These are phyloP conservation scores for Istiophorus platypterus DNA, from an alignment of 2,113 vertebrate genomes.

Conservation along the genomic window DNA sequence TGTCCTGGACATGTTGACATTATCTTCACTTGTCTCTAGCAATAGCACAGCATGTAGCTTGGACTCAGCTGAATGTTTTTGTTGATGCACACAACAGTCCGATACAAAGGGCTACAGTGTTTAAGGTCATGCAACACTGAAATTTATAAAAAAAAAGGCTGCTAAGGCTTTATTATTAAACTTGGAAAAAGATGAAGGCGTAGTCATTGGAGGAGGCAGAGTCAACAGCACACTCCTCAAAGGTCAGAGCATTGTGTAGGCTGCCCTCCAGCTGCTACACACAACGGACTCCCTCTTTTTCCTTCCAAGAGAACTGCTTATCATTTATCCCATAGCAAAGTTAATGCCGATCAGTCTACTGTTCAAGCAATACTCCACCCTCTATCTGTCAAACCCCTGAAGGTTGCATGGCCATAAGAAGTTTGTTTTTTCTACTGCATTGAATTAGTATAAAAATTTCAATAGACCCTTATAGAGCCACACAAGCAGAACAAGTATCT, in stretches of 20 bases:
- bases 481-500: background rate
- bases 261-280: constrained; percentile 21
- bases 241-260: constrained; percentile 52
- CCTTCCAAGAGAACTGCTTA: background rate
- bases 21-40: constrained; percentile 24
- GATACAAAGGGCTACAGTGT: background rate
- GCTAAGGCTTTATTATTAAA: constrained; percentile 28
- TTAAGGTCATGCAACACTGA: constrained; percentile 23
- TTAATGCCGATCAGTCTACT: constrained; percentile 11
- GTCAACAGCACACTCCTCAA: constrained; percentile 33
- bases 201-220: constrained; percentile 11
- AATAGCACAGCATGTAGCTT: constrained; percentile 8
- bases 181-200: constrained; percentile 33
- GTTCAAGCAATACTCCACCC: background rate
- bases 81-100: background rate
- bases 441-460: background rate
- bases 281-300: background rate
- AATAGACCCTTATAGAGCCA: background rate
- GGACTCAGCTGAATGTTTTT: background rate
- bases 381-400: background rate
- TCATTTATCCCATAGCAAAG: constrained; percentile 2
- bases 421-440: background rate
- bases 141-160: constrained; percentile 16
- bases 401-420: background rate
- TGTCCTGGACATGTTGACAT: constrained; percentile 33